Evolutionary conservation across 2,113 vertebrate species (phyloP).

Genomic region (Dromaius novaehollandiae): DNA sequence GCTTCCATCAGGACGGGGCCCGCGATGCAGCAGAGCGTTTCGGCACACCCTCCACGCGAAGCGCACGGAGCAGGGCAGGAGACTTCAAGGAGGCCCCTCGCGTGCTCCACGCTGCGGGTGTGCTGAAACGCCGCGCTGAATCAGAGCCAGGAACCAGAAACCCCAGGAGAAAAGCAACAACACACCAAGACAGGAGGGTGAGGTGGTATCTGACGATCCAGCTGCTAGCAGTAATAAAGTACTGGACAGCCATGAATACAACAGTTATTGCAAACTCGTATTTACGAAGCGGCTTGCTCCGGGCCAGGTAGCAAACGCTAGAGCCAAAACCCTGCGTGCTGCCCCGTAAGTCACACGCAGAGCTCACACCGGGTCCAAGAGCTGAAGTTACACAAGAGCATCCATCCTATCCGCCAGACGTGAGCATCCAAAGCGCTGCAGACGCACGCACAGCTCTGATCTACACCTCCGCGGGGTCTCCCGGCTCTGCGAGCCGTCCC

Average conservation of each 20-base stretch:
- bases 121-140: background rate
- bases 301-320: background rate
- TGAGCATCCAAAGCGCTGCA: background rate
- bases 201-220: background rate
- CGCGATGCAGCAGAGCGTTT: background rate
- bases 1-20: background rate
- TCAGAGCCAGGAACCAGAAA: background rate
- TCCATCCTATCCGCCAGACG: background rate
- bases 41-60: background rate
- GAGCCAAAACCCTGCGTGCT: background rate
- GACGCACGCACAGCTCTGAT: too few relatives aligned
- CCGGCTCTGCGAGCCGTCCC: fast-evolving
- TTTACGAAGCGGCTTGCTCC: background rate
- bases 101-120: background rate
- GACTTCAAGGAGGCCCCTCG: background rate
- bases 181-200: background rate
- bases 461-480: background rate
- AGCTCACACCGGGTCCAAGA: background rate
- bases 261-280: background rate
- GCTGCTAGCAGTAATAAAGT: background rate
- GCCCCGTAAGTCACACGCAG: background rate
- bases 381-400: background rate
- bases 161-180: background rate
- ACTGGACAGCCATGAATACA: background rate
- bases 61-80: background rate